Conservation (phyloP, 1,140 invertebrate genomes). For the Bombus haemorrhoidalis region DNA sequence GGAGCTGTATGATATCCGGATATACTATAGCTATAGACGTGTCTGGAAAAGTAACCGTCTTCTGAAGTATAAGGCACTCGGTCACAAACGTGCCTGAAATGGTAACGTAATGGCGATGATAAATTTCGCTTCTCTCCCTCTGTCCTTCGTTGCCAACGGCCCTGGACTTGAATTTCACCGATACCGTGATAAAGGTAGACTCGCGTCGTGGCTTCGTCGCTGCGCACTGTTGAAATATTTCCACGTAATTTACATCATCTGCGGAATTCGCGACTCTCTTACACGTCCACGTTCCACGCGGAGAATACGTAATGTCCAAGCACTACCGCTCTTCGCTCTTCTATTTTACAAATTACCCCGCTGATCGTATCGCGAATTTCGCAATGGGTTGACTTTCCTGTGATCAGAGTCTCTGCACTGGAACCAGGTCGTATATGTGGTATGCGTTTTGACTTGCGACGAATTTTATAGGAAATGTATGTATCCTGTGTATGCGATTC, state of each 20-base stretch:
- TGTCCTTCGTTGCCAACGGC: background rate
- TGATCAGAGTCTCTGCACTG: background rate
- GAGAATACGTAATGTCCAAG: conserved; percentile 71
- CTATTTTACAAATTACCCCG: conserved; percentile 27
- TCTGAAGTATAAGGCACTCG: conserved; percentile 64
- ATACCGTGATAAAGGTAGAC: conserved; percentile 49
- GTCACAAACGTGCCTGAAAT: conserved; percentile 73
- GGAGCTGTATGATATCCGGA: background rate
- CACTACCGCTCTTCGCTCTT: conserved; percentile 5
- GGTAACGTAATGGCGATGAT: conserved; percentile 69
- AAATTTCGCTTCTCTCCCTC: conserved; percentile 62
- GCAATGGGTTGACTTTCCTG: background rate
- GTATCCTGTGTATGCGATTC: background rate
- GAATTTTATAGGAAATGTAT: background rate
- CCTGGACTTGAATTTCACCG: conserved; percentile 55
- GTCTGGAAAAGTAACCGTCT: background rate
- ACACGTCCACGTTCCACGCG: conserved; percentile 41
- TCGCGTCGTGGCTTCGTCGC: background rate
- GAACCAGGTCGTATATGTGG: background rate
- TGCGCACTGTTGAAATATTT: conserved; percentile 67
- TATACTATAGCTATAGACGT: background rate
- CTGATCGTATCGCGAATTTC: conserved; percentile 37
- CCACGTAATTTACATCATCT: conserved; percentile 73
- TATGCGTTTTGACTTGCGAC: conserved; percentile 22
- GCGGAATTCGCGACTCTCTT: conserved; percentile 54